These are phyloP conservation scores for Bombus fervidus DNA, from an alignment of 1,140 invertebrate species.

Conservation along the genomic window DNA sequence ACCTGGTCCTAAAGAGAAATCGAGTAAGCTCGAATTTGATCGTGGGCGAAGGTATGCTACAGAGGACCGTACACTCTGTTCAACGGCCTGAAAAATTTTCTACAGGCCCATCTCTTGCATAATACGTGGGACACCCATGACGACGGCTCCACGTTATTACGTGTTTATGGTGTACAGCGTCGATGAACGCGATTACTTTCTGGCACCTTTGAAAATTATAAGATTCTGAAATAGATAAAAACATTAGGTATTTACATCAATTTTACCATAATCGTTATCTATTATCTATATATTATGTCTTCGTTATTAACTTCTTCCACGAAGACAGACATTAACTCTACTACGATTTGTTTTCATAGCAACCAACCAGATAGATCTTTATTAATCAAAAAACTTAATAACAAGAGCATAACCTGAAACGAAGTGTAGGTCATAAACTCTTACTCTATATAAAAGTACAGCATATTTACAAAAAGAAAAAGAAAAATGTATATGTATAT, in stretches of 20 bases:
- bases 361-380: background rate
- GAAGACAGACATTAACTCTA: background rate
- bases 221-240: background rate
- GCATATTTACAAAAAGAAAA: slow-evolving; percentile 3
- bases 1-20: background rate
- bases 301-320: too few relatives aligned
- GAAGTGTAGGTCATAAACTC: background rate
- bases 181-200: background rate
- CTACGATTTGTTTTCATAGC: background rate
- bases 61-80: background rate
- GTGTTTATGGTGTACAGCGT: background rate
- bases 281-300: background rate
- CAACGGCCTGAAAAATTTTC: slow-evolving; percentile 4
- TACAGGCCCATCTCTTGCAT: background rate
- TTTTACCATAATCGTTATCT: background rate
- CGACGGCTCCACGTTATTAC: slow-evolving; percentile 2
- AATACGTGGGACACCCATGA: slow-evolving; percentile 25
- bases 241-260: background rate
- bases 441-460: background rate
- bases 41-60: slow-evolving; percentile 4
- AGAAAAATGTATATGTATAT: too few relatives aligned
- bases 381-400: background rate
- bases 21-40: background rate
- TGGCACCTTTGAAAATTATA: background rate
- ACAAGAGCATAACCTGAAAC: background rate